Evolutionary conservation across 2,888 invertebrate species (phyloP).

Genomic region (Sinotaia quadrata): DNA sequence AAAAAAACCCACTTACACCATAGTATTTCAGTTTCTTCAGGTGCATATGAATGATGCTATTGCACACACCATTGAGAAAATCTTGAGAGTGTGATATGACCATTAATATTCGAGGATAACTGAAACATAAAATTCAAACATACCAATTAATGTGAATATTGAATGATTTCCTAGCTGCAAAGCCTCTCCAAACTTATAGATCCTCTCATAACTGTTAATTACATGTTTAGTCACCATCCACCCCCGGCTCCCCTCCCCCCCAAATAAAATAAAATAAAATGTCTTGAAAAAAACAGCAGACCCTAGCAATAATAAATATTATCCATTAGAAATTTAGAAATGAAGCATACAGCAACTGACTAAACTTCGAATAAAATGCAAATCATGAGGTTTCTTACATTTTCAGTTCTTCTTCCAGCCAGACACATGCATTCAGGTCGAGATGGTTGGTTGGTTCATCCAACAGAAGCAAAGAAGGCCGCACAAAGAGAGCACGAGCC

Average conservation of each 20-base stretch:
- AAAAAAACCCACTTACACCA: conserved; percentile 84
- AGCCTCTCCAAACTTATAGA: too few species aligned
- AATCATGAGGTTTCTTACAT: conserved; percentile 75
- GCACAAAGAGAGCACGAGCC: conserved; percentile 76
- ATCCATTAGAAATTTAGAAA: too few species aligned
- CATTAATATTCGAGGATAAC: conserved; percentile 95
- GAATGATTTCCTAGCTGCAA: too few species aligned
- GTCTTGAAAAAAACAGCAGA: too few species aligned
- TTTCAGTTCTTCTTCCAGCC: conserved; percentile 98
- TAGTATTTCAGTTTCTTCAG: conserved; percentile 94
- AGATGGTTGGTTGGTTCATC: conserved; percentile 78
- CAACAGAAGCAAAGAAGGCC: conserved; percentile 76
- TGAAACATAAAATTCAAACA: too few species aligned
- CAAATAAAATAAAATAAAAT: too few species aligned
- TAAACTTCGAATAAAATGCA: neutral
- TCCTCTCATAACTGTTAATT: too few species aligned
- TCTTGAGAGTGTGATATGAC: conserved; percentile 99
- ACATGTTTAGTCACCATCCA: too few species aligned
- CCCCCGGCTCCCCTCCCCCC: too few species aligned
- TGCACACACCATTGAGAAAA: conserved; percentile 94
- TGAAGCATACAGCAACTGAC: neutral
- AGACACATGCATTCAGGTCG: conserved; percentile 96
- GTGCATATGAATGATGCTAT: conserved; percentile 94
- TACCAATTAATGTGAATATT: too few species aligned
- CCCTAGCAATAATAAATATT: too few species aligned